Conservation (phyloP, 1,140 invertebrate species). For the Drusus annulatus region DNA sequence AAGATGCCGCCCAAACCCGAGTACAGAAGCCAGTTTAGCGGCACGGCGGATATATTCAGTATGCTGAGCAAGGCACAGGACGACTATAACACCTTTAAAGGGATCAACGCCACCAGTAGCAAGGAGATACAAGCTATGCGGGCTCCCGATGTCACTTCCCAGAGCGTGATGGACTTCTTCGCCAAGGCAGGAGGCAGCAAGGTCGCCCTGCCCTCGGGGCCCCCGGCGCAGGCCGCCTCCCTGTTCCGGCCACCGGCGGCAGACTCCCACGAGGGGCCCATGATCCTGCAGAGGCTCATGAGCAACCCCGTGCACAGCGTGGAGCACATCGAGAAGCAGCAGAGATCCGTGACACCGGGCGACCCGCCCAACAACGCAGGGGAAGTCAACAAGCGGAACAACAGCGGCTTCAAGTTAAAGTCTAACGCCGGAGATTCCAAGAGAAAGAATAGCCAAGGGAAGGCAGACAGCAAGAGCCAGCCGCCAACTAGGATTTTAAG, state of each 20-base stretch:
- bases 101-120: constrained; percentile 58
- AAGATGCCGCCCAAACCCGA: constrained; percentile 48
- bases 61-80: constrained; percentile 93
- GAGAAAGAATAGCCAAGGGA: constrained; percentile 62
- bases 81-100: constrained; percentile 79
- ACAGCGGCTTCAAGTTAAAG: constrained; percentile 67
- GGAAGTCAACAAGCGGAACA: constrained; percentile 57
- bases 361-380: constrained; percentile 33
- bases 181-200: constrained; percentile 82
- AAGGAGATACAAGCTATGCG: constrained; percentile 64
- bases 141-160: constrained; percentile 74
- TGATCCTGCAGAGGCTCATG: constrained; percentile 80
- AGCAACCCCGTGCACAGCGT: constrained; percentile 86
- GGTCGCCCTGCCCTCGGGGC: constrained; percentile 69
- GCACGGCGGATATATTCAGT: constrained; percentile 84
- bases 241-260: constrained; percentile 67
- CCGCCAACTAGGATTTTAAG: constrained; percentile 61
- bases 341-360: constrained; percentile 80
- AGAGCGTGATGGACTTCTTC: constrained; percentile 90
- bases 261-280: constrained; percentile 68
- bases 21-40: constrained; percentile 56
- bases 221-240: constrained; percentile 69
- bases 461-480: constrained; percentile 58
- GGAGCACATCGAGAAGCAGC: constrained; percentile 91
- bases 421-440: constrained; percentile 66